phyloP scores from a whole-genome alignment of 2,888 invertebrate species.

The Tetranychus truncatus region DNA sequence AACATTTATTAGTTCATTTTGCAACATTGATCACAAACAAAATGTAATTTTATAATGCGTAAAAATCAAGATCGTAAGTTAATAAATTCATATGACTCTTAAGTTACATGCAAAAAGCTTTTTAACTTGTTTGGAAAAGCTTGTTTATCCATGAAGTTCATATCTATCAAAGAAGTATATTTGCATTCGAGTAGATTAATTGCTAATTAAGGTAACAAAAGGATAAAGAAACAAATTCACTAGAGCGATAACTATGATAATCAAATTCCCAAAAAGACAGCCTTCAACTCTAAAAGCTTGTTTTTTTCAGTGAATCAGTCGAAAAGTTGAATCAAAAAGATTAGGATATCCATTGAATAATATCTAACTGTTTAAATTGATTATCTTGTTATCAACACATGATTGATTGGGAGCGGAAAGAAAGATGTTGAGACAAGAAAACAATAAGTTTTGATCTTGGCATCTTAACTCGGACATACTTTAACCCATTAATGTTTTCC shows the following conservation, averaged over 20 bases:
- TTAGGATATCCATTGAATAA: too few species aligned
- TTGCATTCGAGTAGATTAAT: neutral
- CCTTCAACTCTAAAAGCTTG: too few species aligned
- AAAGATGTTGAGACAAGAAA: neutral
- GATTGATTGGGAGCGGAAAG: neutral
- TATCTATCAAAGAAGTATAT: neutral
- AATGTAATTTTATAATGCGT: neutral
- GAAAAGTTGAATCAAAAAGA: too few species aligned
- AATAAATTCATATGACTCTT: too few species aligned
- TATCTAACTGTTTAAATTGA: too few species aligned
- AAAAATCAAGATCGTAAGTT: neutral
- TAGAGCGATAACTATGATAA: neutral
- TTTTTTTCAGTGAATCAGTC: too few species aligned
- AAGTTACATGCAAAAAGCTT: too few species aligned
- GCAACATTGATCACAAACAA: neutral
- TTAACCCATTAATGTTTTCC: neutral
- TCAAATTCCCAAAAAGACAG: too few species aligned
- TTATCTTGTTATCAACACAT: neutral
- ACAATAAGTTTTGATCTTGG: neutral
- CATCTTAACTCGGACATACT: neutral
- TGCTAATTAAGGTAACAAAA: neutral
- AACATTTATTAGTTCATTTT: neutral
- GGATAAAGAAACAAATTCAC: neutral
- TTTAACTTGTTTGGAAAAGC: neutral
- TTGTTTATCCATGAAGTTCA: neutral